These are phyloP conservation scores for Meloidogyne hapla DNA, from an alignment of 1,140 invertebrate species.

Conservation along the genomic window DNA sequence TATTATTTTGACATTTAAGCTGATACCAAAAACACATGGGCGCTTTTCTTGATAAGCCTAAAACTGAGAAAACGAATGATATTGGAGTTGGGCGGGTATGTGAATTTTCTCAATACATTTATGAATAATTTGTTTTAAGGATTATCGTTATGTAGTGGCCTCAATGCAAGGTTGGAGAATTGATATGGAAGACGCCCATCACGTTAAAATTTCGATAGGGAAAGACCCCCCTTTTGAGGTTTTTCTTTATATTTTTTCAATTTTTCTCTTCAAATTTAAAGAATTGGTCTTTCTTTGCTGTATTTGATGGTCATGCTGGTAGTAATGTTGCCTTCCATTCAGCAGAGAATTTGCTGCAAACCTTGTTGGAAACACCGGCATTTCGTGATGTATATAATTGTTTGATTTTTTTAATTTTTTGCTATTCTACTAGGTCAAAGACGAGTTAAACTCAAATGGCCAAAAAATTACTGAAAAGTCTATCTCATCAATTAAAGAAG, in stretches of 20 bases:
- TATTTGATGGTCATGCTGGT: constrained; percentile 98
- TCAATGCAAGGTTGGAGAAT: constrained; percentile 97
- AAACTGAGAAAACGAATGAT: constrained; percentile 95
- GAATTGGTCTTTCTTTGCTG: constrained; percentile 84
- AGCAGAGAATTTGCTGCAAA: constrained; percentile 82
- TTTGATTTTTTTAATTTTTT: constrained; percentile 16
- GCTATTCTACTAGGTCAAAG: constrained; percentile 35
- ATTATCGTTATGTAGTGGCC: constrained; percentile 78
- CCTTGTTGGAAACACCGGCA: constrained; percentile 72
- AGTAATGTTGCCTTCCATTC: constrained; percentile 86
- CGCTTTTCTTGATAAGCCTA: constrained; percentile 96
- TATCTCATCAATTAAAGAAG: constrained; percentile 49
- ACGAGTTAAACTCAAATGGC: constrained; percentile 43
- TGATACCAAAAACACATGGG: constrained; percentile 73
- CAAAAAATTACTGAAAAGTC: constrained; percentile 47
- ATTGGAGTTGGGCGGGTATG: constrained; percentile 69
- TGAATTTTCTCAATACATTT: not conserved
- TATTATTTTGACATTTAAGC: no score
- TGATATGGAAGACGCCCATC: constrained; percentile 92
- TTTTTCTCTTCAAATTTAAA: not conserved
- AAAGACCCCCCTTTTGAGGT: constrained; percentile 58
- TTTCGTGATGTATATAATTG: constrained; percentile 53
- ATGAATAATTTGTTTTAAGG: constrained; percentile 22
- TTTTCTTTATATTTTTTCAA: not conserved
- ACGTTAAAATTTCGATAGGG: constrained; percentile 70